These are phyloP conservation scores for Pempheris klunzingeri DNA, from an alignment of 2,797 vertebrate genomes.

Conservation along the genomic window DNA sequence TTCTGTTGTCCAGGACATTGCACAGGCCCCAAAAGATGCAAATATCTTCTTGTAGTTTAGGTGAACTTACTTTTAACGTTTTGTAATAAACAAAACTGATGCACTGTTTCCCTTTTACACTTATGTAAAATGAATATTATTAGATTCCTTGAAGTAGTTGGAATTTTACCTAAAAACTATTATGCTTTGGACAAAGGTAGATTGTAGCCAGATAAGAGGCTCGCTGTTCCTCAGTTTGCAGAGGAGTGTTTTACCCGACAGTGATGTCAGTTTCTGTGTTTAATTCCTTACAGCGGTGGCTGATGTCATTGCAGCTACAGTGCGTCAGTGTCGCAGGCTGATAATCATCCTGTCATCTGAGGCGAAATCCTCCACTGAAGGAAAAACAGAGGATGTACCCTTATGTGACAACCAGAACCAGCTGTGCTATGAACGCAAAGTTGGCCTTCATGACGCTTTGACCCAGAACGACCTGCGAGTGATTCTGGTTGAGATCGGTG, in stretches of 20 bases:
- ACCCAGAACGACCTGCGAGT: constrained; percentile 85
- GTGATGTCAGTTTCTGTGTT: not conserved
- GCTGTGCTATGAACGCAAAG: constrained; percentile 86
- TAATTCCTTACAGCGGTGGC: constrained; percentile 69
- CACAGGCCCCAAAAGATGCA: not conserved
- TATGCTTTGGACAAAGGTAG: not conserved
- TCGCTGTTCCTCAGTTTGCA: not conserved
- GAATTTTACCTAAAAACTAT: not conserved
- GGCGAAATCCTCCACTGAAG: not conserved
- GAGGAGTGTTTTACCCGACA: not conserved
- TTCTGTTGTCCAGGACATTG: not conserved
- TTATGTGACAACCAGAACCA: constrained; percentile 23
- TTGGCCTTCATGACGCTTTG: constrained; percentile 90
- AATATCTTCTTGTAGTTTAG: not conserved
- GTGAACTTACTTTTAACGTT: not conserved
- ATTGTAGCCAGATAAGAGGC: too few relatives aligned
- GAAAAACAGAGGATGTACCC: not conserved
- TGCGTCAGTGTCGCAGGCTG: constrained; percentile 73
- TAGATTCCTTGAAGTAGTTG: not conserved
- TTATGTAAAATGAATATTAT: too few relatives aligned
- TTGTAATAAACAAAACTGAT: not conserved
- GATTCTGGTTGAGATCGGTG: constrained; percentile 89
- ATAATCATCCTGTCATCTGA: constrained; percentile 77
- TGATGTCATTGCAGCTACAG: constrained; percentile 54
- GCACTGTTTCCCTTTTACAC: too few relatives aligned